These are phyloP conservation scores for Aleadryas rufinucha DNA, from an alignment of 2,113 vertebrate genomes.

Conservation along the genomic window DNA sequence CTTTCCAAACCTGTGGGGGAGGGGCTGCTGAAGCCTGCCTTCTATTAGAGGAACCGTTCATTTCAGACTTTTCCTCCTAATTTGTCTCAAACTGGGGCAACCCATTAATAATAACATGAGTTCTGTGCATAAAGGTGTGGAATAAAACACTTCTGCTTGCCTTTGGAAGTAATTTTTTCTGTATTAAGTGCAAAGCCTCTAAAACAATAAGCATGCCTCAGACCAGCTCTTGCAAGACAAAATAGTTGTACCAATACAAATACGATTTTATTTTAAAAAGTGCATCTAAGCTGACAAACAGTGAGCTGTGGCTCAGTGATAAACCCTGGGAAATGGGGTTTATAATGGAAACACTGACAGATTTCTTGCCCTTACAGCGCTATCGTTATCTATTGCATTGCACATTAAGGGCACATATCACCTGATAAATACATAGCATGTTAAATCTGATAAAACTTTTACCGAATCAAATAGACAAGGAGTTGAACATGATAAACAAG, in stretches of 20 bases:
- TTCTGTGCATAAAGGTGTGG: not conserved
- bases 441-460: slow-evolving; percentile 68
- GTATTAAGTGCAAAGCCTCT: not conserved
- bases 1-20: no score
- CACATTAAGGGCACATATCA: slow-evolving; percentile 52
- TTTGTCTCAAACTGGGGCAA: no score
- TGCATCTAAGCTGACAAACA: not conserved
- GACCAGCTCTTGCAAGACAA: not conserved
- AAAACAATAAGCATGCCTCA: not conserved
- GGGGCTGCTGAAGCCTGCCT: no score
- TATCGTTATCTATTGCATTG: slow-evolving; percentile 46
- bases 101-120: not conserved
- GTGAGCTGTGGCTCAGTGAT: slow-evolving; percentile 37
- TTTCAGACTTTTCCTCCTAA: no score
- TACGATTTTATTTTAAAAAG: not conserved
- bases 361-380: slow-evolving; percentile 18
- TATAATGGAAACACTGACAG: slow-evolving; percentile 49
- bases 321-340: slow-evolving; percentile 39
- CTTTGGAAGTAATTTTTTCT: not conserved
- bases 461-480: slow-evolving; percentile 62
- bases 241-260: slow-evolving; percentile 9
- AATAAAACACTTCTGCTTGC: not conserved
- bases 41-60: no score
- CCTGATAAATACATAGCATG: slow-evolving; percentile 60
- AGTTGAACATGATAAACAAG: slow-evolving; percentile 62